These are phyloP conservation scores for Dyspetes luteomarginatus DNA, from an alignment of 2,888 invertebrate species.

Conservation along the genomic window DNA sequence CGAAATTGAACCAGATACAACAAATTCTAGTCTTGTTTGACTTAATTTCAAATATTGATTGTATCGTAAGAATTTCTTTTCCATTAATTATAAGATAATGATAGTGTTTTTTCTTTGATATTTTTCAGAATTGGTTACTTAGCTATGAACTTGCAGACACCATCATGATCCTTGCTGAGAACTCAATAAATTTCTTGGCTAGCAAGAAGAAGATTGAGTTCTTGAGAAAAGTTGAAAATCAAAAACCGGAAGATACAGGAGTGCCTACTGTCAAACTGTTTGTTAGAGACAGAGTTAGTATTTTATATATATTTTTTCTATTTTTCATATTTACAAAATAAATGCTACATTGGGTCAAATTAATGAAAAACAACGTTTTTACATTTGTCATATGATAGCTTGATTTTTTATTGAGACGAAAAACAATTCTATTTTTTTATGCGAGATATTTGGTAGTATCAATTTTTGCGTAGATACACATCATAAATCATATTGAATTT, in stretches of 20 bases:
- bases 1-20: too few relatives aligned
- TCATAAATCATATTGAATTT: too few relatives aligned
- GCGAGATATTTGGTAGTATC: too few relatives aligned
- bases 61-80: too few relatives aligned
- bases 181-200: conserved; percentile 94
- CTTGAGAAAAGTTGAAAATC: conserved; percentile 93
- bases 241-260: conserved; percentile 90
- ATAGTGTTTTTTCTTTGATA: conserved; percentile 64
- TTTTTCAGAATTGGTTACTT: conserved; percentile 95
- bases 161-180: conserved; percentile 94
- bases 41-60: too few relatives aligned
- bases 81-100: neutral
- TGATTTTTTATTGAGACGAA: conserved; percentile 41
- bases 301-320: too few relatives aligned
- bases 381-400: too few relatives aligned
- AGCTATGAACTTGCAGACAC: conserved; percentile 99
- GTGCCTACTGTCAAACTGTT: conserved; percentile 94
- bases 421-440: too few relatives aligned
- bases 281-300: conserved; percentile 93
- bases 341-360: too few relatives aligned
- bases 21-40: too few relatives aligned
- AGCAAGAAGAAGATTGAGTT: conserved; percentile 99
- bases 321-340: neutral
- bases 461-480: too few relatives aligned
- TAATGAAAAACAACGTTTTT: neutral